Conservation (phyloP, 2,797 vertebrate species). For the Bovichtus variegatus region DNA sequence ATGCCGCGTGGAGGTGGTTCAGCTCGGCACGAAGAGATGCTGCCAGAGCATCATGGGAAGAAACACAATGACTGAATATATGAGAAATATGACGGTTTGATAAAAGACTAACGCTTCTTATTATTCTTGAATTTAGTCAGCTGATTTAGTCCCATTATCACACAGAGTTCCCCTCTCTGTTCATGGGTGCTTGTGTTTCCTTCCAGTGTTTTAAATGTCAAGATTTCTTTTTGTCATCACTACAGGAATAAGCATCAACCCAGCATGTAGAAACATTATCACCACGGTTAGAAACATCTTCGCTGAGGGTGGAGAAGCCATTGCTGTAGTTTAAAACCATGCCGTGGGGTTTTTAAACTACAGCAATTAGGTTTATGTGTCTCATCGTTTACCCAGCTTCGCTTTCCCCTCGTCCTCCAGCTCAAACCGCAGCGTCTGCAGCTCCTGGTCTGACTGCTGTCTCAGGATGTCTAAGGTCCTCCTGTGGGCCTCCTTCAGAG, state of each 20-base stretch:
- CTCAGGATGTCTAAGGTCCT: constrained; percentile 94
- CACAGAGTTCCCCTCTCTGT: background rate
- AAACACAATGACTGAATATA: no score
- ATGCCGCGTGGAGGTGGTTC: constrained; percentile 95
- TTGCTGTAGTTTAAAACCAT: constrained; percentile 14
- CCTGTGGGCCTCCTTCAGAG: constrained; percentile 94
- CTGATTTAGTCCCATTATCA: background rate
- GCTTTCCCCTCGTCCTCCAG: constrained; percentile 98
- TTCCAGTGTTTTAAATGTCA: background rate
- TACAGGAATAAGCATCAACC: background rate
- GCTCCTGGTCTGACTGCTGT: constrained; percentile 95
- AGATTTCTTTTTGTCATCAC: background rate
- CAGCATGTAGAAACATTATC: background rate
- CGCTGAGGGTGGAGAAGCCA: background rate
- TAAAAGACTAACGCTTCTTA: no score
- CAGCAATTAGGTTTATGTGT: background rate
- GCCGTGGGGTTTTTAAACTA: background rate
- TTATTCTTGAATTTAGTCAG: background rate
- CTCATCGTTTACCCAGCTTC: constrained; percentile 85
- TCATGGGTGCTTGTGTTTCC: background rate
- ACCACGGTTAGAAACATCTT: background rate
- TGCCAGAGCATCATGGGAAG: no score
- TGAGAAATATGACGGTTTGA: no score
- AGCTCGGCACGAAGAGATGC: constrained; percentile 96
- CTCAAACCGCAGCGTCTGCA: constrained; percentile 96